Percentiles rank a stretch among this genome's conserved stretches.
These are phyloP conservation scores for Apteryx owenii DNA, from an alignment of 2,113 vertebrate species.

Conservation along the genomic window DNA sequence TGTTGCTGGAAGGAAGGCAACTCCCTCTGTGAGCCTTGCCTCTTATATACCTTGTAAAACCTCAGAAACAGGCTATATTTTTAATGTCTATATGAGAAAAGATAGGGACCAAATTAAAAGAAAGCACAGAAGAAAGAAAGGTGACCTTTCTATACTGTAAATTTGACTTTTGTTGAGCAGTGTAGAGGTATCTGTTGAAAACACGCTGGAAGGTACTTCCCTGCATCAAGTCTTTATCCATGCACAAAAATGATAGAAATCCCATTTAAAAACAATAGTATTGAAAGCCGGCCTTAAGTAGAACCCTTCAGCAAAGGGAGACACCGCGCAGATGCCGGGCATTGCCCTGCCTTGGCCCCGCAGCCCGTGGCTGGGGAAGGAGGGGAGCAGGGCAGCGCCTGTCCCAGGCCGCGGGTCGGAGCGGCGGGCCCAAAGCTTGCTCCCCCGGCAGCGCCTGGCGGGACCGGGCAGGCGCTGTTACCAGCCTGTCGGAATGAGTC, in stretches of 20 bases:
- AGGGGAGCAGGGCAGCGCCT: neutral
- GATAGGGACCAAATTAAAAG: neutral
- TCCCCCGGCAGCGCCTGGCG: neutral
- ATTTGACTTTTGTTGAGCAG: neutral
- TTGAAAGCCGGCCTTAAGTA: conserved; percentile 8
- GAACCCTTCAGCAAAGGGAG: neutral
- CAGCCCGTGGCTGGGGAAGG: neutral
- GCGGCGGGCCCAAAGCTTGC: neutral
- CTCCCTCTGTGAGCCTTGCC: neutral
- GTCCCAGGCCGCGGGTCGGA: neutral
- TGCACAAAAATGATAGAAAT: neutral
- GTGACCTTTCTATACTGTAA: neutral
- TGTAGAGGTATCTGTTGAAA: neutral
- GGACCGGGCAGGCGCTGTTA: neutral
- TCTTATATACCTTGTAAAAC: neutral
- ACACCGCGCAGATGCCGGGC: conserved; percentile 40
- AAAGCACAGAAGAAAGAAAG: neutral
- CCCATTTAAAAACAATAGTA: neutral
- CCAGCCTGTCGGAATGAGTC: neutral
- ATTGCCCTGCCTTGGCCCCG: neutral
- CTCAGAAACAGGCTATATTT: neutral
- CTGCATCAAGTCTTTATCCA: neutral
- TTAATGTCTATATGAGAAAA: neutral
- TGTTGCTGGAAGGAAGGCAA: neutral
- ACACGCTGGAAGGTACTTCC: neutral